Base-by-base conservation (phyloP, 2,797 vertebrate species). In the Ceyx erithaca region DNA sequence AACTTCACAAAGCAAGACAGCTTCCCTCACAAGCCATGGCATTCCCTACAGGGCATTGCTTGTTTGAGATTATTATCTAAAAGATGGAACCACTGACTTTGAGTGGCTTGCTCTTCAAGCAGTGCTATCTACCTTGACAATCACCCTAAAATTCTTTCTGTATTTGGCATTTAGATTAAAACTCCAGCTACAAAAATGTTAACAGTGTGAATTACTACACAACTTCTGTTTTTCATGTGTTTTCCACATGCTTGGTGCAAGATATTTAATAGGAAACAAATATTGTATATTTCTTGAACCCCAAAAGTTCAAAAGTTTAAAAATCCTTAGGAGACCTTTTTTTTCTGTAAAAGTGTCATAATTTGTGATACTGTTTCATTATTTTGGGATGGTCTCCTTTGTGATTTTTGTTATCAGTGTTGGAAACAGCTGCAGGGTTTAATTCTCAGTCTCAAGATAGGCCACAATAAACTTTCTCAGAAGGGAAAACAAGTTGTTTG, bases 381-480 rank as follows among this genome's bases (percentile, higher is more conserved):
- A 51, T 68, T 87, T 87, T 20, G 41, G 51, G 43, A 71, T 18
- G 1, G 10, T 68, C 1, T 72, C 58, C 37, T 66, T 51, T 46
- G 25, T 72, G 58, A 58, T 75, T 92, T 83, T 82, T 18, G 15
- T 85, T 84, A 80, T 82, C 41, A 68, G 31, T 70, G 67, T 25
- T 28, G 35, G 20, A 62, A 85, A 82, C 52, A 80, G 71, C 41
- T 90, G 68, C 7, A 64, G 21, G 7, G 17, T 91, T 90, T 92
- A 52, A 90, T 90, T 81, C 80, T 66, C 25, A 26, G 41, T 51
- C 68, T 94, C 81, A 77, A 71, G 61, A 75, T 5, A 73, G 61
- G 14, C 15, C 63, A 80, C 88, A 94, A 92, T 55, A 87, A 92
- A 94, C 78, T 52, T 79, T 93, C 35, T 76, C 35, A 88, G 63